Conservation (phyloP, 2,113 vertebrate genomes). For the Scomber japonicus region DNA sequence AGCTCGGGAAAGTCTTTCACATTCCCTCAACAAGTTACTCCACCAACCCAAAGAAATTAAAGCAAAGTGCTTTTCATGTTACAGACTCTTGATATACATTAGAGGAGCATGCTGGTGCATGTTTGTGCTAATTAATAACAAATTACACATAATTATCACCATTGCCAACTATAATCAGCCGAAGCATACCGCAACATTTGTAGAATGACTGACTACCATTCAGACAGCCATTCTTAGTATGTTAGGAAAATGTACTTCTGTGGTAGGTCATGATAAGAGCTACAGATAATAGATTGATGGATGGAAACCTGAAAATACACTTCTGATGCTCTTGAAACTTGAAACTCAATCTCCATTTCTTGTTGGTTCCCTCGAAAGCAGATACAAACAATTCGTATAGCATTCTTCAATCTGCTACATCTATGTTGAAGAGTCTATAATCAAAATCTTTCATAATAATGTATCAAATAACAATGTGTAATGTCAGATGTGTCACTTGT, state of each 20-base stretch:
- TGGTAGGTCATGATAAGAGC: not conserved
- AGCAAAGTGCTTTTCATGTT: not conserved
- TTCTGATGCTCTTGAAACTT: no score
- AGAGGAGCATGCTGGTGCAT: not conserved
- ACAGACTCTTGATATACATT: not conserved
- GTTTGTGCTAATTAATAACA: not conserved
- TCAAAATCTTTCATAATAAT: no score
- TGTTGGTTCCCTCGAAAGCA: no score
- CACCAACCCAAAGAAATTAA: constrained; percentile 2
- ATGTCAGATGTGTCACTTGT: no score
- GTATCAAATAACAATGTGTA: no score
- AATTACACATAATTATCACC: not conserved
- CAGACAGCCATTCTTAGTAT: not conserved
- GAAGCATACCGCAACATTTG: not conserved
- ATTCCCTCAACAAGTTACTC: constrained; percentile 35
- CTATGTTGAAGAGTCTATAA: no score
- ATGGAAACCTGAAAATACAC: no score
- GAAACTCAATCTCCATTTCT: no score
- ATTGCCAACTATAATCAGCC: not conserved
- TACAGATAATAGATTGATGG: no score
- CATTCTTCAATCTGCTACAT: no score
- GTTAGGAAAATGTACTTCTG: not conserved
- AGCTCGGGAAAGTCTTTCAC: constrained; percentile 32
- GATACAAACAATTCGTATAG: no score
- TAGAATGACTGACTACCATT: not conserved